Percentiles rank a stretch among this genome's conserved stretches.
Evolutionary conservation across 1,140 invertebrate species (phyloP).

Genomic region (Tetramorium alpestre): DNA sequence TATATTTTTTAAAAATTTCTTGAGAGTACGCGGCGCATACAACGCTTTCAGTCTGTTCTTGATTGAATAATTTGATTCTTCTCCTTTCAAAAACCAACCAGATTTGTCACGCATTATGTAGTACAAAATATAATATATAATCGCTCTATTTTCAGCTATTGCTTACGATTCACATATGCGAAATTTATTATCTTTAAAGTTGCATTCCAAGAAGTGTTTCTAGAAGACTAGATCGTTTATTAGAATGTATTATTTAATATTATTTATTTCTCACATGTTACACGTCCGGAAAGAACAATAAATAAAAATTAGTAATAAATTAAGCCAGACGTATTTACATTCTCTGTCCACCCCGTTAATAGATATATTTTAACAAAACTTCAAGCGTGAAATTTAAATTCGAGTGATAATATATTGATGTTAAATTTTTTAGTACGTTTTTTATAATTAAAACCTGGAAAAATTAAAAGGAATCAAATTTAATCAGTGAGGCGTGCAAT

Average conservation of each 20-base stretch:
- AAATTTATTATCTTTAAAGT: slow-evolving; percentile 8
- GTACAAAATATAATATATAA: slow-evolving; percentile 35
- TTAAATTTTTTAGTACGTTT: too few relatives aligned
- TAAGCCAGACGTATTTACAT: neutral
- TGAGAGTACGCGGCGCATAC: too few relatives aligned
- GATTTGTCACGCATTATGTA: neutral
- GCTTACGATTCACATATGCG: neutral
- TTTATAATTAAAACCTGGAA: neutral
- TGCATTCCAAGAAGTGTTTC: slow-evolving; percentile 46
- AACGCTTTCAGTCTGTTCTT: too few relatives aligned
- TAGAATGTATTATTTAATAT: slow-evolving; percentile 54
- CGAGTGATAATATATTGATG: too few relatives aligned
- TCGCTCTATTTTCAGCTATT: neutral
- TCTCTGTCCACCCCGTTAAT: neutral
- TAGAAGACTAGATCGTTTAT: neutral
- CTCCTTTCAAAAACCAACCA: neutral
- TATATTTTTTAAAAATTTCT: too few relatives aligned
- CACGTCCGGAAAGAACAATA: slow-evolving; percentile 4
- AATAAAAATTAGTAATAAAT: slow-evolving; percentile 26
- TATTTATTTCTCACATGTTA: slow-evolving; percentile 60
- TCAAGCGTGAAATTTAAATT: too few relatives aligned
- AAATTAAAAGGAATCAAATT: neutral
- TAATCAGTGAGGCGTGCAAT: neutral
- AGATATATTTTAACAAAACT: neutral
- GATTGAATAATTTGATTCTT: neutral